phyloP scores from a whole-genome alignment of 2,888 invertebrate genomes.

The Trachelus troglodyta region DNA sequence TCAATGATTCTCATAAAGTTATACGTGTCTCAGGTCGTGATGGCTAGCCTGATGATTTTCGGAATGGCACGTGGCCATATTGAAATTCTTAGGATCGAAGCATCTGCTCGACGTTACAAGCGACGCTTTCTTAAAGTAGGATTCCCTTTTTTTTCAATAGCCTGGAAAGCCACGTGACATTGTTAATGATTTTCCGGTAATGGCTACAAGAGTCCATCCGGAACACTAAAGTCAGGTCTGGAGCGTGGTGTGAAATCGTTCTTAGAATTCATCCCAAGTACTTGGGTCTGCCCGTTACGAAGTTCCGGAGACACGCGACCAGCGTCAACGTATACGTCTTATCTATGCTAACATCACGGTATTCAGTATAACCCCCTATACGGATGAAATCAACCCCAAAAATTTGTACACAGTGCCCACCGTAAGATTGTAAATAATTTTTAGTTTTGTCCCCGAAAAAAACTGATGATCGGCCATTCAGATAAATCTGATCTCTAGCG shows the following conservation, averaged over 20 bases:
- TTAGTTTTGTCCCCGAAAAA: neutral
- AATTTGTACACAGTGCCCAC: neutral
- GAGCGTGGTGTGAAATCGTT: neutral
- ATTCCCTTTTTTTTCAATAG: neutral
- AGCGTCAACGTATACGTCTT: neutral
- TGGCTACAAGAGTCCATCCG: neutral
- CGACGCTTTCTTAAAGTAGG: neutral
- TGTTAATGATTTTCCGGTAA: conserved; percentile 3
- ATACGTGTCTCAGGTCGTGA: neutral
- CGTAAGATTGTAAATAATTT: neutral
- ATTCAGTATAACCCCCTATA: neutral
- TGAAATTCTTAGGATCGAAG: neutral
- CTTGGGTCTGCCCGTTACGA: neutral
- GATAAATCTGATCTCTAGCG: neutral
- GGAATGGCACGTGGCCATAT: neutral
- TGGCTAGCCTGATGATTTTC: neutral
- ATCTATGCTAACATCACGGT: neutral
- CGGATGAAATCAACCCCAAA: neutral
- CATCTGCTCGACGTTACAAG: neutral
- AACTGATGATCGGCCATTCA: neutral
- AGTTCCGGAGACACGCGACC: neutral
- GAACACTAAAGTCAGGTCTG: neutral
- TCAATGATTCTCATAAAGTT: neutral
- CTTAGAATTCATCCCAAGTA: neutral
- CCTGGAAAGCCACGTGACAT: neutral